Percentiles rank a stretch among this genome's conserved stretches.
Evolutionary conservation across 2,888 invertebrate genomes (phyloP).

Genomic region (Lumbricus terrestris): DNA sequence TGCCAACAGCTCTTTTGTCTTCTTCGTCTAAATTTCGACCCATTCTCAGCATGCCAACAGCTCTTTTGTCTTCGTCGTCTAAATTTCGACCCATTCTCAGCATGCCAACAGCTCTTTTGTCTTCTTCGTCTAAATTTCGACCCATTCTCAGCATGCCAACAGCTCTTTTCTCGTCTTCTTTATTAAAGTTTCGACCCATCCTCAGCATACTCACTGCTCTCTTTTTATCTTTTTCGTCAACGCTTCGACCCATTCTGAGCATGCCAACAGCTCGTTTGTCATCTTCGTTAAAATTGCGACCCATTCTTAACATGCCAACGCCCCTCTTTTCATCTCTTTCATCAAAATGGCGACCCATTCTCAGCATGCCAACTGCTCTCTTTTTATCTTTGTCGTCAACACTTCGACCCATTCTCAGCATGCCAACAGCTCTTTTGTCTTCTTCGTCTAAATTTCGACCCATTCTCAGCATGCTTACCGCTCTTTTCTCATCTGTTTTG

Average conservation of each 20-base stretch:
- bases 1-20: neutral
- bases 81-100: conserved; percentile 17
- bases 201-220: conserved; percentile 22
- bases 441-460: conserved; percentile 12
- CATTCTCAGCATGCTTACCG: conserved; percentile 27
- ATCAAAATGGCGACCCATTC: conserved; percentile 12
- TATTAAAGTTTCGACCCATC: conserved; percentile 10
- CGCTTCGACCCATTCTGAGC: conserved; percentile 24
- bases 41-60: conserved; percentile 7
- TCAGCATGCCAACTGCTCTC: conserved; percentile 6
- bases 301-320: conserved; percentile 18
- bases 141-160: conserved; percentile 31
- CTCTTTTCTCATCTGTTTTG: conserved; percentile 21
- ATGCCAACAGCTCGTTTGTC: neutral
- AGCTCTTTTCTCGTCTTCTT: conserved; percentile 23
- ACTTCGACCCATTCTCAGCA: conserved; percentile 29
- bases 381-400: neutral
- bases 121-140: neutral
- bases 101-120: conserved; percentile 17
- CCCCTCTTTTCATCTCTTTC: conserved; percentile 10
- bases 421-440: conserved; percentile 27
- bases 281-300: neutral
- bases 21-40: conserved; percentile 8
- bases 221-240: conserved; percentile 17
- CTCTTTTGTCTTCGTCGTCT: conserved; percentile 15